A percentile compares a stretch with the other conserved stretches of the same genome.
Evolutionary conservation across 2,888 invertebrate genomes (phyloP).

Genomic region (Nomada goodeniana): DNA sequence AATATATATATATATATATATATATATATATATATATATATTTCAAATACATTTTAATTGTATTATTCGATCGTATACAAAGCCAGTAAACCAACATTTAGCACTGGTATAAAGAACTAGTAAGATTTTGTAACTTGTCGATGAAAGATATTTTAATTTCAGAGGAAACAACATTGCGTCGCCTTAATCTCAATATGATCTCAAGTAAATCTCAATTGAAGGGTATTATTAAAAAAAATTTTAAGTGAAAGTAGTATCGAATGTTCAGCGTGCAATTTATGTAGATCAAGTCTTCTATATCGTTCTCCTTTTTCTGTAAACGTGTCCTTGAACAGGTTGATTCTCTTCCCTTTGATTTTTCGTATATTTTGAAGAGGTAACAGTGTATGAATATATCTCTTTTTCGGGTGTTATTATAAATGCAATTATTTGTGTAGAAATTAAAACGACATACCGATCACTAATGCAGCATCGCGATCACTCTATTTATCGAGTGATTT

Average conservation of each 20-base stretch:
- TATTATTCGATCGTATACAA: neutral
- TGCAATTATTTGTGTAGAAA: neutral
- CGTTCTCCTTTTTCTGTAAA: neutral
- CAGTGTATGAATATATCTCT: neutral
- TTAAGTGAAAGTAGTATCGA: neutral
- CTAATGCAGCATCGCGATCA: slow-evolving; percentile 61
- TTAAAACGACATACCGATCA: slow-evolving; percentile 25
- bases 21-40: neutral
- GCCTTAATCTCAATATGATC: too few species aligned
- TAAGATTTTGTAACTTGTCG: neutral
- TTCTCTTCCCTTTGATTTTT: slow-evolving; percentile 8
- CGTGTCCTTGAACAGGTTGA: neutral
- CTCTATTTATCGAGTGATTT: slow-evolving; percentile 72
- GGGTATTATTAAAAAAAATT: neutral
- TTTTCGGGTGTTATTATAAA: neutral
- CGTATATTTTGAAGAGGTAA: neutral
- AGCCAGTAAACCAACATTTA: slow-evolving; percentile 46
- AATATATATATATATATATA: neutral
- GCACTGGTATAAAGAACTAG: slow-evolving; percentile 37
- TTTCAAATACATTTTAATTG: neutral
- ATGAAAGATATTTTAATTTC: neutral
- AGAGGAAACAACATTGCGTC: neutral
- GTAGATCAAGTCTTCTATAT: neutral
- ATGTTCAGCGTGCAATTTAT: neutral
- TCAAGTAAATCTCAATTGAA: neutral